phyloP scores from a whole-genome alignment of 1,140 invertebrate species.

The Drosophila tsacasi region DNA sequence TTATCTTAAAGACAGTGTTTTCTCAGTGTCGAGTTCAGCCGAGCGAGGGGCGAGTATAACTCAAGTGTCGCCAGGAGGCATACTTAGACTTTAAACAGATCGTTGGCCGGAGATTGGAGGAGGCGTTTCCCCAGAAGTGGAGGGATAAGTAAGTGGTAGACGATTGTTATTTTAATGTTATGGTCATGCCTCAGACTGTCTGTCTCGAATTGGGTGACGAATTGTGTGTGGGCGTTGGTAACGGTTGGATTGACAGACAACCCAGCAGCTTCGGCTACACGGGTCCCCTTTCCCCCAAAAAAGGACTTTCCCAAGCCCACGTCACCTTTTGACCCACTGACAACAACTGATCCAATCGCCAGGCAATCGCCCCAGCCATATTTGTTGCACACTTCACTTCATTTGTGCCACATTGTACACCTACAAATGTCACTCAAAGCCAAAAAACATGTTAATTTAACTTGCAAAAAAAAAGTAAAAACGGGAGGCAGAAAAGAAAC shows the following conservation, averaged over 20 bases:
- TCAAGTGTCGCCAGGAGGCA: conserved; percentile 73
- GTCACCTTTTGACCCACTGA: conserved; percentile 46
- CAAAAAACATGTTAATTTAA: conserved; percentile 83
- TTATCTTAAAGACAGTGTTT: neutral
- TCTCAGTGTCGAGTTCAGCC: conserved; percentile 12
- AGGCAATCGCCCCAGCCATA: conserved; percentile 64
- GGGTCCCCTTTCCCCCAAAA: neutral
- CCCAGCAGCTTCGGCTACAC: conserved; percentile 2
- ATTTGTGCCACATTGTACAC: conserved; percentile 83
- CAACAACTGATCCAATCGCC: conserved; percentile 35
- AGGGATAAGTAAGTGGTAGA: conserved; percentile 79
- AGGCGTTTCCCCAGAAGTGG: conserved; percentile 34
- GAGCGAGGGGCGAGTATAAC: conserved; percentile 63
- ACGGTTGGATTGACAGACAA: conserved; percentile 76
- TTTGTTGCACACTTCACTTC: conserved; percentile 83
- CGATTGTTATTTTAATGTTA: conserved; percentile 82
- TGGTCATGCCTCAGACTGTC: conserved; percentile 53
- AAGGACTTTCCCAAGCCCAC: conserved; percentile 36
- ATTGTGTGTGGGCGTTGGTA: conserved; percentile 76
- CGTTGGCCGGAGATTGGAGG: conserved; percentile 64
- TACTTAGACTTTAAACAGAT: conserved; percentile 83
- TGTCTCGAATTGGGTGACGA: conserved; percentile 68
- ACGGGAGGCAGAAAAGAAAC: conserved; percentile 11
- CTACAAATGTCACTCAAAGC: conserved; percentile 82
- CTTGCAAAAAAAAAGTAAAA: conserved; percentile 53